These are phyloP conservation scores for Aramus guarauna DNA, from an alignment of 2,113 vertebrate species.

Conservation along the genomic window DNA sequence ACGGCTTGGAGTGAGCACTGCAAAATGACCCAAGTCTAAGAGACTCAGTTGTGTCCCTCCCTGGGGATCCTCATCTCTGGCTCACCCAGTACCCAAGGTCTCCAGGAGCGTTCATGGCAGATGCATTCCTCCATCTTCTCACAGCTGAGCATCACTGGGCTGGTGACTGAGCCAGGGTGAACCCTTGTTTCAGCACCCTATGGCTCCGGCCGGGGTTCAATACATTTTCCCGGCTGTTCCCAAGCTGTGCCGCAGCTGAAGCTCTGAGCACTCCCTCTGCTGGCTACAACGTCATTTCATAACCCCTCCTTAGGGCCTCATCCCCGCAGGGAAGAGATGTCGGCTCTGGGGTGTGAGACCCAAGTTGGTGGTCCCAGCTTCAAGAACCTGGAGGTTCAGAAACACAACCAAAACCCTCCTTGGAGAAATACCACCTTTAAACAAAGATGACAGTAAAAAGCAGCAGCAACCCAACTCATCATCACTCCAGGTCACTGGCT, in stretches of 20 bases:
- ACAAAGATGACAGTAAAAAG: not conserved
- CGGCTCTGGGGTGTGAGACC: not conserved
- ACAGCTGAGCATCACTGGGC: not conserved
- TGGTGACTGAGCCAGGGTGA: not conserved
- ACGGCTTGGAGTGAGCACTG: not conserved
- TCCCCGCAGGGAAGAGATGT: fast-evolving
- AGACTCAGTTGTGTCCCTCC: fast-evolving
- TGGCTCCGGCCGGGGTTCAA: fast-evolving
- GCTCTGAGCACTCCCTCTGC: slow-evolving; percentile 39
- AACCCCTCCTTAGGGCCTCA: not conserved
- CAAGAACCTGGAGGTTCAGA: not conserved
- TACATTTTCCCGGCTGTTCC: fast-evolving
- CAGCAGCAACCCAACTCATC: not conserved
- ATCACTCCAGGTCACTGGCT: not conserved
- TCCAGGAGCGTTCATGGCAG: not conserved
- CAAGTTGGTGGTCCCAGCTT: fast-evolving
- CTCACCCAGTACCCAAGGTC: fast-evolving
- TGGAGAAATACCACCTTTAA: not conserved
- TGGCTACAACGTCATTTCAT: not conserved
- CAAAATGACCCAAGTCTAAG: not conserved
- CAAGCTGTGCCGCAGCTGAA: not conserved
- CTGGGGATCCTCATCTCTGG: not conserved
- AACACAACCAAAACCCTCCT: not conserved
- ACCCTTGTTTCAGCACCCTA: not conserved
- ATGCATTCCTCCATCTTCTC: not conserved